phyloP scores from a whole-genome alignment of 2,888 invertebrate species.

The Dendrolimus houi region DNA sequence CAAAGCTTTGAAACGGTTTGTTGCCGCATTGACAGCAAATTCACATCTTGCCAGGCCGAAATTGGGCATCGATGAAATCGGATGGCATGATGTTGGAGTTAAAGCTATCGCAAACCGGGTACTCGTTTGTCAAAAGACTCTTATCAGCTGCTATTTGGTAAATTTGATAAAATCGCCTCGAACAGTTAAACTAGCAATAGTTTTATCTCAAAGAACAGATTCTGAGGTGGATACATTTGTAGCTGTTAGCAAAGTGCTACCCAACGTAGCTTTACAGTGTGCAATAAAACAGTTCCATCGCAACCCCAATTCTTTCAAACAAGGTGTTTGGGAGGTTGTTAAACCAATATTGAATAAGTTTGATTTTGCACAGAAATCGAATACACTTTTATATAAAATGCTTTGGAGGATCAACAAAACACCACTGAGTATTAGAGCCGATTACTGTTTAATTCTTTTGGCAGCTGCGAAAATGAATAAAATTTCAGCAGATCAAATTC shows the following conservation, averaged over 20 bases:
- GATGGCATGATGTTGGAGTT: constrained; percentile 31
- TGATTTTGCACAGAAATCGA: neutral
- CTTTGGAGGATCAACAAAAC: neutral
- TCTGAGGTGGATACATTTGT: constrained; percentile 19
- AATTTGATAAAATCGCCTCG: constrained; percentile 26
- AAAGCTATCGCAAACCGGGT: constrained; percentile 38
- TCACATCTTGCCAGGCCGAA: constrained; percentile 29
- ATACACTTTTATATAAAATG: neutral
- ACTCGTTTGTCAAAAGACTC: constrained; percentile 21
- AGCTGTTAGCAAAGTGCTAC: constrained; percentile 21
- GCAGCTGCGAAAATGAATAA: neutral
- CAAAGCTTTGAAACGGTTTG: constrained; percentile 14
- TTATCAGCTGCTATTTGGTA: constrained; percentile 19
- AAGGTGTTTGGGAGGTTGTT: neutral
- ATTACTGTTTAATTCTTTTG: neutral
- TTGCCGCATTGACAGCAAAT: constrained; percentile 30
- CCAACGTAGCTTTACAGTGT: constrained; percentile 27
- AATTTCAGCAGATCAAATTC: neutral
- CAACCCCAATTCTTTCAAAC: neutral
- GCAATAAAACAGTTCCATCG: constrained; percentile 15
- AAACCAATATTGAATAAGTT: neutral
- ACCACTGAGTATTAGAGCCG: constrained; percentile 1
- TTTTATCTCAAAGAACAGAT: constrained; percentile 24
- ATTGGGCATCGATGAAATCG: constrained; percentile 20
- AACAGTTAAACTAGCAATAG: constrained; percentile 29